Percentiles rank a stretch among this genome's conserved stretches.
Evolutionary conservation across 2,797 vertebrate genomes (phyloP).

Genomic region (Poecilia gillii): DNA sequence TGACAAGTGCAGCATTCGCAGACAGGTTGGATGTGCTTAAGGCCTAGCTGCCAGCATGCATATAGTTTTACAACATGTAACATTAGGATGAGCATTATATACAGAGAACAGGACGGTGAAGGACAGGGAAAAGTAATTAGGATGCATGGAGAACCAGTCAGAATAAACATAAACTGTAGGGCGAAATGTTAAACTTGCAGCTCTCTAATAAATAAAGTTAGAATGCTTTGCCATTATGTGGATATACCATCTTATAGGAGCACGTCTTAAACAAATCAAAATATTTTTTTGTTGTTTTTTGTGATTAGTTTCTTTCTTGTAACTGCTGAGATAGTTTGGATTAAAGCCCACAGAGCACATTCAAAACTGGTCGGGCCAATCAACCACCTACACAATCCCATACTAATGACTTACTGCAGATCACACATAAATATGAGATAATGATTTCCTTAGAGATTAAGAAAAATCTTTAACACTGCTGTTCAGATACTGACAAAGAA

Average conservation of each 20-base stretch:
- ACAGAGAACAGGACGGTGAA: neutral
- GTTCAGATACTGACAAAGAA: neutral
- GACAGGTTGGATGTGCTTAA: slow-evolving; percentile 9
- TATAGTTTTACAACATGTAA: neutral
- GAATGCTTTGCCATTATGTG: neutral
- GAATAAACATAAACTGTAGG: neutral
- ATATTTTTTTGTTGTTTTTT: neutral
- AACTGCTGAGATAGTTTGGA: neutral
- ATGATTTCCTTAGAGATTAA: neutral
- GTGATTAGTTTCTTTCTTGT: neutral
- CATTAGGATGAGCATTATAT: neutral
- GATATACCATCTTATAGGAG: neutral
- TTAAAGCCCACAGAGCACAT: neutral
- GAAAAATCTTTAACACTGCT: neutral
- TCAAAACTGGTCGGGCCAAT: neutral
- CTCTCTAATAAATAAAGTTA: neutral
- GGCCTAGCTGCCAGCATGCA: neutral
- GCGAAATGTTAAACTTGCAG: neutral
- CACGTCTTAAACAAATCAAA: neutral
- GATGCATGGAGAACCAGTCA: neutral
- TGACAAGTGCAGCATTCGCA: slow-evolving; percentile 9
- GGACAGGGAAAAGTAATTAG: neutral
- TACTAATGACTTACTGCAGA: neutral
- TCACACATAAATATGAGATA: neutral
- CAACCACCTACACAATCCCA: neutral